phyloP scores from a whole-genome alignment of 23 tunicate species.

The Styela plicata region DNA sequence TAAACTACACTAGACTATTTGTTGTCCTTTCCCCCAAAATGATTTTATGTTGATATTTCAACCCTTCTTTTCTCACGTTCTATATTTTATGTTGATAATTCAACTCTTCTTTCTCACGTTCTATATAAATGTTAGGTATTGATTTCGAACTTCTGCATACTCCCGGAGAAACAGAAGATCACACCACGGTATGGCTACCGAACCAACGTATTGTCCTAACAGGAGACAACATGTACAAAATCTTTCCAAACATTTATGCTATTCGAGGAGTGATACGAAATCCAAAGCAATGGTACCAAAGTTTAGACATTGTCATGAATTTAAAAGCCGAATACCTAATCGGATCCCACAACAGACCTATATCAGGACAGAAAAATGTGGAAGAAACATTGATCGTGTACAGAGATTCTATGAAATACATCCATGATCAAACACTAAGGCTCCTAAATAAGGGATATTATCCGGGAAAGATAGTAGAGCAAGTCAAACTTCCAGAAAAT shows the following conservation, averaged over 20 bases:
- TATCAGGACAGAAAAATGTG: slow-evolving; percentile 43
- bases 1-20: no score
- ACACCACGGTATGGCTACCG: slow-evolving; percentile 79
- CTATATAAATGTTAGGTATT: slow-evolving; percentile 46
- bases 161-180: slow-evolving; percentile 98
- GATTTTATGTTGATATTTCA: no score
- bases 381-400: slow-evolving; percentile 49
- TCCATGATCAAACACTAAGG: slow-evolving; percentile 83
- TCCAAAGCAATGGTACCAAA: slow-evolving; percentile 28
- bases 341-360: slow-evolving; percentile 20
- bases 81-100: background rate
- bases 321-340: slow-evolving; percentile 35
- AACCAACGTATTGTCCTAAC: slow-evolving; percentile 61
- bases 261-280: slow-evolving; percentile 68
- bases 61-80: background rate
- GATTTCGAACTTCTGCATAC: slow-evolving; percentile 67
- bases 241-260: slow-evolving; percentile 92
- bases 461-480: slow-evolving; percentile 64
- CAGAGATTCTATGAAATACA: slow-evolving; percentile 84
- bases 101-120: background rate
- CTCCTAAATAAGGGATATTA: slow-evolving; percentile 12
- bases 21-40: no score
- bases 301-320: slow-evolving; percentile 26
- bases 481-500: slow-evolving; percentile 55
- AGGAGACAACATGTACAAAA: slow-evolving; percentile 80